Percentiles rank a stretch among this genome's conserved stretches.
Conservation (phyloP, 2,888 invertebrate species). For the Allolobophora icterica region DNA sequence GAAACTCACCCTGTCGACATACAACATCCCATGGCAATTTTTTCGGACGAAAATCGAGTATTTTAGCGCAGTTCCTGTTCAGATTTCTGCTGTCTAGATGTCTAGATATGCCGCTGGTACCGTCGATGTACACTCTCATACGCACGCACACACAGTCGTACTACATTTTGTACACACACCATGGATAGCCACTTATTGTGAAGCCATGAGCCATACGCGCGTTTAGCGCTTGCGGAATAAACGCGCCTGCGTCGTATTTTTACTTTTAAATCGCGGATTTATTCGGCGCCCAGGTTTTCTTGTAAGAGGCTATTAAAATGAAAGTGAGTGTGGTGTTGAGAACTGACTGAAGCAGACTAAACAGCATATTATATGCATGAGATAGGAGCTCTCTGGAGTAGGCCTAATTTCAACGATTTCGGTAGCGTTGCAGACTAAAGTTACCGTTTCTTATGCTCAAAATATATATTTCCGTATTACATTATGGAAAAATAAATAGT, state of each 20-base stretch:
- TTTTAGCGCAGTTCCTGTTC: neutral
- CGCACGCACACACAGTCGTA: slow-evolving; percentile 4
- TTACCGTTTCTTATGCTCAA: neutral
- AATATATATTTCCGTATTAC: neutral
- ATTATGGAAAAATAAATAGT: neutral
- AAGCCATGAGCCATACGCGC: neutral
- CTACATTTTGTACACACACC: slow-evolving; percentile 4
- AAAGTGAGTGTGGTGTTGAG: neutral
- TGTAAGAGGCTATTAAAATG: neutral
- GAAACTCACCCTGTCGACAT: neutral
- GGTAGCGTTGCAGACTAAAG: neutral
- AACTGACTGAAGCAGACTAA: neutral
- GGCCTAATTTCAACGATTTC: neutral
- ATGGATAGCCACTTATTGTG: slow-evolving; percentile 1
- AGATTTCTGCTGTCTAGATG: neutral
- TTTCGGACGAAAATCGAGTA: neutral
- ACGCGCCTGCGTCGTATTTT: neutral
- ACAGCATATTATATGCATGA: too few relatives aligned
- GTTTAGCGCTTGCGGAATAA: neutral
- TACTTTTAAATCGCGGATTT: neutral
- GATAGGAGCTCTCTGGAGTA: too few relatives aligned
- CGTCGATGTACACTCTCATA: neutral
- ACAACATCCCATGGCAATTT: neutral
- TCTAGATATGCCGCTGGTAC: neutral
- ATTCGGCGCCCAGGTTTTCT: neutral